Evolutionary conservation across 2,113 vertebrate genomes (phyloP).

Genomic region (Anthoscopus minutus): DNA sequence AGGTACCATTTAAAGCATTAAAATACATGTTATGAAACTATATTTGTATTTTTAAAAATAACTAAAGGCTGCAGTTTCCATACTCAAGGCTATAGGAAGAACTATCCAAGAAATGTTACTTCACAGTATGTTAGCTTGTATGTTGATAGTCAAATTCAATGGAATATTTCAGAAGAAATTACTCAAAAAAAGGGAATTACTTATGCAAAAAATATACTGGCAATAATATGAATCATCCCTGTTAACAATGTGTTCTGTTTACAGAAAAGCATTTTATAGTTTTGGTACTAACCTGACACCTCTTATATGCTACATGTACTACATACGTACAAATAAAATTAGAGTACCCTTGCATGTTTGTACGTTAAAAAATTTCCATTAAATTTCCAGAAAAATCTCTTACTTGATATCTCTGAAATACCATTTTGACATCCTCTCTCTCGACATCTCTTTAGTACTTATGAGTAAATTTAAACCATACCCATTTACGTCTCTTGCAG

Average conservation of each 20-base stretch:
- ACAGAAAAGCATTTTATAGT: background rate
- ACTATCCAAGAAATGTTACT: background rate
- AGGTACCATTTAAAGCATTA: background rate
- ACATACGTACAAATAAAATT: background rate
- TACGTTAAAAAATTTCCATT: background rate
- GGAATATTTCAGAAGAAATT: background rate
- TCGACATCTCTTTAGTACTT: background rate
- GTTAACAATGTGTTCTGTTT: background rate
- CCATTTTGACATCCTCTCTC: background rate
- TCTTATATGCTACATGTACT: background rate
- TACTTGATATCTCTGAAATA: background rate
- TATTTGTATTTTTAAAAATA: background rate
- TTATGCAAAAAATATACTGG: background rate
- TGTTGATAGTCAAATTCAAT: background rate
- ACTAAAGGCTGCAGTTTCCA: background rate
- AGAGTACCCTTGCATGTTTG: background rate
- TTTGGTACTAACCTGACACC: background rate
- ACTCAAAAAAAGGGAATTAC: background rate
- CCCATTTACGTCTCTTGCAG: background rate
- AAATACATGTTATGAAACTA: background rate
- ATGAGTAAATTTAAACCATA: background rate
- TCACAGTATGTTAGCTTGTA: background rate
- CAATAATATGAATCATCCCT: background rate
- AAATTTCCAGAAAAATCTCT: background rate
- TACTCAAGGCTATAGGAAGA: background rate